Percentiles rank a stretch among this genome's conserved stretches.
phyloP scores from a whole-genome alignment of 53 echinoderm and acorn worm species.

The Arbacia lixula region DNA sequence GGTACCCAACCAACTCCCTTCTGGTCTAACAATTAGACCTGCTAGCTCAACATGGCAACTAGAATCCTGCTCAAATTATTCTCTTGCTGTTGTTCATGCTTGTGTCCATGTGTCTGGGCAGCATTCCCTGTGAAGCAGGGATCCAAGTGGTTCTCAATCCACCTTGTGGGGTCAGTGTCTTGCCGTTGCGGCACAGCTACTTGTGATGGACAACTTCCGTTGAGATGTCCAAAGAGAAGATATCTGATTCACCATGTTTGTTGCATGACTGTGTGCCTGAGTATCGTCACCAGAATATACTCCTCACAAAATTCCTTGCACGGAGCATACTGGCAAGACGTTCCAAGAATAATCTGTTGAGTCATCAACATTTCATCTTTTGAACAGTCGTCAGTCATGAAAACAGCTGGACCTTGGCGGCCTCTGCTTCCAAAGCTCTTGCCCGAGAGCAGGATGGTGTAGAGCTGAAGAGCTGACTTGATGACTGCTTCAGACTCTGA shows the following conservation, averaged over 20 bases:
- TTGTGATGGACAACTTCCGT: slow-evolving; percentile 30
- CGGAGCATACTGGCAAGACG: neutral
- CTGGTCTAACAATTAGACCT: slow-evolving; percentile 56
- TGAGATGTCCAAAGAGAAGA: slow-evolving; percentile 36
- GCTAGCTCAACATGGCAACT: slow-evolving; percentile 18
- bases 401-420: slow-evolving; percentile 18
- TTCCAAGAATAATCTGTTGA: too few species aligned
- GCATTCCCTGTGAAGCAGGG: slow-evolving; percentile 33
- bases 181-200: slow-evolving; percentile 13
- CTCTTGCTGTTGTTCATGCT: slow-evolving; percentile 22
- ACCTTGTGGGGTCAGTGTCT: slow-evolving; percentile 16
- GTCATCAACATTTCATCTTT: too few species aligned
- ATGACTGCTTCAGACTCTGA: slow-evolving; percentile 47
- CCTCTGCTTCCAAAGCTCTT: slow-evolving; percentile 43
- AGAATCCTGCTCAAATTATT: slow-evolving; percentile 21
- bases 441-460: slow-evolving; percentile 9
- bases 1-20: slow-evolving; percentile 62
- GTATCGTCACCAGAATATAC: slow-evolving; percentile 5
- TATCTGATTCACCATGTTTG: slow-evolving; percentile 6
- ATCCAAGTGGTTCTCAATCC: slow-evolving; percentile 28
- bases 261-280: neutral
- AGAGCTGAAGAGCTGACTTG: slow-evolving; percentile 32
- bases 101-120: slow-evolving; percentile 34
- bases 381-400: slow-evolving; percentile 59
- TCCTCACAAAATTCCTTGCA: neutral